Conservation (phyloP, 2,113 vertebrate genomes). For the Cyanoliseus patagonus region DNA sequence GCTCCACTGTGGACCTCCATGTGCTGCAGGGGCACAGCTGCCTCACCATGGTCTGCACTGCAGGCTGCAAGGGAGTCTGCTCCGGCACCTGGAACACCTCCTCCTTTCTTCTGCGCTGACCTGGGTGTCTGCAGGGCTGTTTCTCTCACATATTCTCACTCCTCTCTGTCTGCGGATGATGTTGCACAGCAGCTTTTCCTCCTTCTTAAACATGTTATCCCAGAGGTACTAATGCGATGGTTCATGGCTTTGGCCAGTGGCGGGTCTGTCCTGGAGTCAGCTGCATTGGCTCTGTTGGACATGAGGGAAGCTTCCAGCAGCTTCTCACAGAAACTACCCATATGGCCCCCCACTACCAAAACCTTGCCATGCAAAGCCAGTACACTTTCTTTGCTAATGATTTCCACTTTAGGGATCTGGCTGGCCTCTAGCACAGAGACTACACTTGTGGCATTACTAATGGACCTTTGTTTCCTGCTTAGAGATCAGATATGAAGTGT, state of each 20-base stretch:
- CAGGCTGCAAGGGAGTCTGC: background rate
- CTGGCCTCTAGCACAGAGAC: background rate
- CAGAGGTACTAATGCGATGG: background rate
- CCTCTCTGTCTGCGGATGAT: background rate
- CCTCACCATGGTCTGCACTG: background rate
- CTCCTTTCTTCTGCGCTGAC: background rate
- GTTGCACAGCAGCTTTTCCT: background rate
- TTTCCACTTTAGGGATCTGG: background rate
- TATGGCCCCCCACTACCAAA: background rate
- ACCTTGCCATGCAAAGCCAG: background rate
- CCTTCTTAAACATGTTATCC: background rate
- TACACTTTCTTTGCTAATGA: background rate
- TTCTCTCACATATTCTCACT: background rate
- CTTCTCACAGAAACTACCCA: background rate
- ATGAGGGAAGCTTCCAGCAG: background rate
- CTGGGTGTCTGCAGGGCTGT: background rate
- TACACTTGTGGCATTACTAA: background rate
- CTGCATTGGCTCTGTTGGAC: background rate
- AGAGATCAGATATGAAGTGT: background rate
- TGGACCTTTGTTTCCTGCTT: background rate
- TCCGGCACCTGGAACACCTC: background rate
- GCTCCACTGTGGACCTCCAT: background rate
- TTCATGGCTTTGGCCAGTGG: background rate
- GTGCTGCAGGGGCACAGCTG: background rate
- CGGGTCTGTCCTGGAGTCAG: accelerated